Conservation (phyloP, 2,888 invertebrate species). For the Tyria jacobaeae region DNA sequence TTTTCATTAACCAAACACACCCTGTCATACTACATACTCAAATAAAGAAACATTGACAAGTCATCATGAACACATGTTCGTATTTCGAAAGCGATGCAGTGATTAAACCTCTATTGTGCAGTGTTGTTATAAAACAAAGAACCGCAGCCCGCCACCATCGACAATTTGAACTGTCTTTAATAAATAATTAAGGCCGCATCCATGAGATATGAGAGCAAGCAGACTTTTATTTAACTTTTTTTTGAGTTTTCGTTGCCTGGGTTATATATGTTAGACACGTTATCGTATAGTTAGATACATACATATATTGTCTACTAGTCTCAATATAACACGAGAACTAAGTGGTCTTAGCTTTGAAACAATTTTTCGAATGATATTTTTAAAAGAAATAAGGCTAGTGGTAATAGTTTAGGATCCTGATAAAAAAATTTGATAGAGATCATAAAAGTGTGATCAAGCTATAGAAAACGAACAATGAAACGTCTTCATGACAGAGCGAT, state of each 20-base stretch:
- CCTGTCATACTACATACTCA: constrained; percentile 9
- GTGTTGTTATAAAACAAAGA: constrained; percentile 61
- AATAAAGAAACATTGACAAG: constrained; percentile 21
- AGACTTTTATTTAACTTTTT: neutral
- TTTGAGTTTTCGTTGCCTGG: neutral
- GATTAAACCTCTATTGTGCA: constrained; percentile 49
- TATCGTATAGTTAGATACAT: neutral
- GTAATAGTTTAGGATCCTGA: no score
- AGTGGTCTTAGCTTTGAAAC: no score
- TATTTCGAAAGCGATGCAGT: constrained; percentile 31
- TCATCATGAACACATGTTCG: constrained; percentile 49
- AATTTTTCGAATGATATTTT: no score
- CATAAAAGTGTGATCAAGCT: no score
- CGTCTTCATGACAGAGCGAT: no score
- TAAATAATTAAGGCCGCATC: constrained; percentile 67
- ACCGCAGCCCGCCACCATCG: constrained; percentile 49
- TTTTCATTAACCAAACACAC: constrained; percentile 6
- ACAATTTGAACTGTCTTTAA: constrained; percentile 71
- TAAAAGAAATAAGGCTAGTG: no score
- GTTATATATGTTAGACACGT: neutral
- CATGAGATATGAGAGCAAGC: constrained; percentile 40
- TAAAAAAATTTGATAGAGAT: no score
- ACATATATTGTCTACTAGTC: neutral
- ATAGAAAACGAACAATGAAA: no score
- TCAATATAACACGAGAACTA: neutral